A percentile compares a stretch with the other conserved stretches of the same genome.
Evolutionary conservation across 2,888 invertebrate genomes (phyloP).

Genomic region (Aleiodes testaceus): DNA sequence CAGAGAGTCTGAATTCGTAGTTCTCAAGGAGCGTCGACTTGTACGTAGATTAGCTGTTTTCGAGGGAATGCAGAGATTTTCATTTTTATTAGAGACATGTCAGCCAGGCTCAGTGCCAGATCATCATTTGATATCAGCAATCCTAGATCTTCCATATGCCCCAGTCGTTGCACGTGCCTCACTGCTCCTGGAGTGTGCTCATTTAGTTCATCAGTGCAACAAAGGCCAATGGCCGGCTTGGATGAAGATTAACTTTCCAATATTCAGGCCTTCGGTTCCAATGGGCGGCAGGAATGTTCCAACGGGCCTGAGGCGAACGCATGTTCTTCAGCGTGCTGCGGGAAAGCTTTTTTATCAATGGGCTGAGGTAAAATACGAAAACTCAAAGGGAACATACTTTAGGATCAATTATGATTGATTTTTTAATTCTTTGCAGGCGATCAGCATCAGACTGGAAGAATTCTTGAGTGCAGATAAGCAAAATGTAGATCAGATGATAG

Average conservation of each 20-base stretch:
- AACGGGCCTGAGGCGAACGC: slow-evolving; percentile 78
- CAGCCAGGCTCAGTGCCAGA: slow-evolving; percentile 98
- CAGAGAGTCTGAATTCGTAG: slow-evolving; percentile 89
- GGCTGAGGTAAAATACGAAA: slow-evolving; percentile 82
- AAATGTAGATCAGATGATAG: slow-evolving; percentile 80
- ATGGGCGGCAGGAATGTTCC: slow-evolving; percentile 74
- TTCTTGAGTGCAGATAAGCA: slow-evolving; percentile 88
- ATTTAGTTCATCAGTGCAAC: slow-evolving; percentile 98
- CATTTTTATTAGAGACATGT: slow-evolving; percentile 94
- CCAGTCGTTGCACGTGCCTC: slow-evolving; percentile 95
- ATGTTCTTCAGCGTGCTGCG: slow-evolving; percentile 89
- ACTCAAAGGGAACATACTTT: not conserved
- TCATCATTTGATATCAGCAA: slow-evolving; percentile 93
- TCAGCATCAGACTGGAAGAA: slow-evolving; percentile 93
- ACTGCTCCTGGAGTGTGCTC: slow-evolving; percentile 93
- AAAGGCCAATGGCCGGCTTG: slow-evolving; percentile 99
- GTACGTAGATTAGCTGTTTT: slow-evolving; percentile 86
- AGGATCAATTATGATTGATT: no score
- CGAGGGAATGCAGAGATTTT: slow-evolving; percentile 92
- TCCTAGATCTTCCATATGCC: slow-evolving; percentile 95
- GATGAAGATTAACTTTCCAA: slow-evolving; percentile 91
- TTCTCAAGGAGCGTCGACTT: slow-evolving; percentile 89
- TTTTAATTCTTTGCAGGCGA: slow-evolving; percentile 74
- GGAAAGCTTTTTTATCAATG: slow-evolving; percentile 98
- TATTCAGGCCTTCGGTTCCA: slow-evolving; percentile 83